Percentiles rank a stretch among this genome's conserved stretches.
phyloP scores from a whole-genome alignment of 2,113 vertebrate genomes.

The Ranitomeya imitator region DNA sequence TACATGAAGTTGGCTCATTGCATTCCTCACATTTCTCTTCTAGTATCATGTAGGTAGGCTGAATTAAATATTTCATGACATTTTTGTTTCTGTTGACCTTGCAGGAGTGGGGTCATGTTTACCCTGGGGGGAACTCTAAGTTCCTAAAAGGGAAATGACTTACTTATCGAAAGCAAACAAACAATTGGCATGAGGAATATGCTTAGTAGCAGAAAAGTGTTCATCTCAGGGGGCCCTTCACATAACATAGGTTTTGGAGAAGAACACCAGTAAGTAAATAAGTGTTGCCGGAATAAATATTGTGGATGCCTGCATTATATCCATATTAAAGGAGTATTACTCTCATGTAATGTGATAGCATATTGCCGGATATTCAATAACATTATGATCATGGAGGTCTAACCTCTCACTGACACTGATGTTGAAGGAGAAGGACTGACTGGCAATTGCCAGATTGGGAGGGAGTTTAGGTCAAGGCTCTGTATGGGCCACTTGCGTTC shows the following conservation, averaged over 20 bases:
- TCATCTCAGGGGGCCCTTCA: background rate
- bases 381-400: too few species aligned
- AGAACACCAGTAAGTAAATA: background rate
- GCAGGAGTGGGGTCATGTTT: background rate
- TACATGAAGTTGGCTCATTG: background rate
- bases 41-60: background rate
- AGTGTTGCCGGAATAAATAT: background rate
- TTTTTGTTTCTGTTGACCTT: background rate
- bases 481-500: too few species aligned
- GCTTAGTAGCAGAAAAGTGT: background rate
- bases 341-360: too few species aligned
- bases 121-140: background rate
- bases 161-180: background rate
- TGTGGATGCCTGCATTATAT: too few species aligned
- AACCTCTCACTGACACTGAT: too few species aligned
- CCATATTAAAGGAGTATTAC: too few species aligned
- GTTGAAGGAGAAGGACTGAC: too few species aligned
- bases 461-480: too few species aligned
- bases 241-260: background rate
- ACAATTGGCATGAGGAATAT: background rate
- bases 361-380: too few species aligned
- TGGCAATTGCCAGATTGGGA: too few species aligned
- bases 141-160: background rate
- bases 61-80: background rate
- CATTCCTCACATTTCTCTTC: conserved; percentile 3